A percentile compares a stretch with the other conserved stretches of the same genome.
phyloP scores from a whole-genome alignment of 53 echinoderm and acorn worm species.

The Glandiceps talaboti region DNA sequence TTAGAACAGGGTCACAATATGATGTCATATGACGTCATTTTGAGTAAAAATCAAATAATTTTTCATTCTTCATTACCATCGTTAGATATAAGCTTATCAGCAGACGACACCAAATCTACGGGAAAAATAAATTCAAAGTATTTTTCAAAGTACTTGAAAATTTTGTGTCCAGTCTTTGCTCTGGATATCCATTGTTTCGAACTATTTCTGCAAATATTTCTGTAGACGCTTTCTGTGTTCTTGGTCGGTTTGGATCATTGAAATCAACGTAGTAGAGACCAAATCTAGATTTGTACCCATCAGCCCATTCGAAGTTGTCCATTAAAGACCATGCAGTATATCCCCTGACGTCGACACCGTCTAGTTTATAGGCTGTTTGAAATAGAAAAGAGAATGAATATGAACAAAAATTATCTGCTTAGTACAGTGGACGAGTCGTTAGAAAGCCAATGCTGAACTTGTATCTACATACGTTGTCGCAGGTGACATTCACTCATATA shows the following conservation, averaged over 20 bases:
- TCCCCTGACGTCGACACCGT: not conserved
- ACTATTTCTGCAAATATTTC: constrained; percentile 4
- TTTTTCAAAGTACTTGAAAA: not conserved
- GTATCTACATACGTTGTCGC: too few relatives aligned
- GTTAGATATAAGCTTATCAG: too few relatives aligned
- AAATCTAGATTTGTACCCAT: constrained; percentile 2
- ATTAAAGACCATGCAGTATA: constrained; percentile 7
- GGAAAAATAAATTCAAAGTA: not conserved
- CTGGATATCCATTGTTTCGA: not conserved
- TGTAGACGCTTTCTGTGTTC: not conserved
- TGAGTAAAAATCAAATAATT: too few relatives aligned
- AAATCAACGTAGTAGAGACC: constrained; percentile 6
- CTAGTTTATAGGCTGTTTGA: not conserved
- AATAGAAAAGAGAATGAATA: too few relatives aligned
- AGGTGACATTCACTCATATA: too few relatives aligned
- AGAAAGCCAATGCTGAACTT: too few relatives aligned
- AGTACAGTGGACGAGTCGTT: too few relatives aligned
- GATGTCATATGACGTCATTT: too few relatives aligned
- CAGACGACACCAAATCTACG: not conserved
- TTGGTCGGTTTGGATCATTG: not conserved
- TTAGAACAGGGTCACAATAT: too few relatives aligned
- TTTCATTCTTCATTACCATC: too few relatives aligned
- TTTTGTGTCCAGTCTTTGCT: not conserved
- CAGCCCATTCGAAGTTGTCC: constrained; percentile 9
- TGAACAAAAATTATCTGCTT: too few relatives aligned